Evolutionary conservation across 2,797 vertebrate genomes (phyloP), one percentile per base, ranked within the genome.

Genomic region (Pygocentrus nattereri): DNA sequence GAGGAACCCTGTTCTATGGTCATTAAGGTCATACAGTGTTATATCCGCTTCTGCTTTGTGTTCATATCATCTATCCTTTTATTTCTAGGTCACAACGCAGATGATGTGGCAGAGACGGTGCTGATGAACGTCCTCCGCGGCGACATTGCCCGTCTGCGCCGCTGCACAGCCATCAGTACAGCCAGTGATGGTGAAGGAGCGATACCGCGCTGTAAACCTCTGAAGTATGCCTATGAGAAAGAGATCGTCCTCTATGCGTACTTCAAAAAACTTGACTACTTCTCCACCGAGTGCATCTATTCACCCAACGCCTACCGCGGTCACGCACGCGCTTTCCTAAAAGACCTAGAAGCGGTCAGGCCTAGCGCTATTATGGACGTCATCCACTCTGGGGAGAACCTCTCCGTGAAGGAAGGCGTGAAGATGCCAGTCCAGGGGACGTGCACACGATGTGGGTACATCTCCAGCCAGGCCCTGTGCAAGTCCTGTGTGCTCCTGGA

Each of bases 211-310:
- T 96, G 96, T 91, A 96, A 97, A 80, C 96, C 96, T 0, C 92
- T 98, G 74, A 95, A 96, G 83, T 95, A 97, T 1, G 95, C 96
- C 1, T 98, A 97, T 1, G 96, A 98, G 90, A 98, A 98, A 86
- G 97, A 98, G 92, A 98, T 98, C 0, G 97, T 98, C 50, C 92
- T 98, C 31, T 98, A 97, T 0, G 97, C 96, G 10, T 96, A 98
- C 87, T 98, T 98, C 83, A 96, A 96, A 44, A 96, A 94, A 84
- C 85, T 98, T 6, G 94, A 96, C 92, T 98, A 98, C 91, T 97
- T 98, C 86, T 97, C 96, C 25, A 97, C 97, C 0, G 97, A 98
- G 86, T 97, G 97, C 1, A 93, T 96, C 44, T 97, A 97, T 76
- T 96, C 97, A 0, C 96, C 96, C n/a, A 96, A 97, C 23, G 96